phyloP scores from a whole-genome alignment of 2,797 vertebrate species.

The Lates japonicus region DNA sequence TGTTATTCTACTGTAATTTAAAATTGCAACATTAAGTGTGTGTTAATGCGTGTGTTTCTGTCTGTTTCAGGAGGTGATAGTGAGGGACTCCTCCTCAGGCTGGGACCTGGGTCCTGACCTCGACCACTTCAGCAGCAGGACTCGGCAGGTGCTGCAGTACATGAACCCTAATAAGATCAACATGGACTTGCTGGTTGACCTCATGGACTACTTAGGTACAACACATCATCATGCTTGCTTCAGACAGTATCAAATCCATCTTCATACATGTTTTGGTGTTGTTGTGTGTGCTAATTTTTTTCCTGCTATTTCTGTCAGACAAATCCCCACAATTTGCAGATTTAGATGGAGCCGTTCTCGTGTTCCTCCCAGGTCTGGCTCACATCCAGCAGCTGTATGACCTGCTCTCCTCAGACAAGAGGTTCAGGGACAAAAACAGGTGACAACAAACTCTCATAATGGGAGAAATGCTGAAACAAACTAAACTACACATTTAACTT shows the following conservation, averaged over 20 bases:
- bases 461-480: background rate
- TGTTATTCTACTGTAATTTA: background rate
- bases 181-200: conserved; percentile 93
- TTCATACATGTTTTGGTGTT: background rate
- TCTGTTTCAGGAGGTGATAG: conserved; percentile 88
- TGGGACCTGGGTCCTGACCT: conserved; percentile 88
- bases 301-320: conserved; percentile 79
- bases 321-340: conserved; percentile 90
- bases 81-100: conserved; percentile 81
- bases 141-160: conserved; percentile 91
- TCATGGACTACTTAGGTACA: conserved; percentile 92
- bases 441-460: conserved; percentile 43
- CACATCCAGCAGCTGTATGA: conserved; percentile 97
- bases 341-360: conserved; percentile 92
- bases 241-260: background rate
- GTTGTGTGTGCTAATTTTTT: background rate
- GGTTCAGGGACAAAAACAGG: conserved; percentile 92
- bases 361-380: conserved; percentile 96
- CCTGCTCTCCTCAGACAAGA: conserved; percentile 91
- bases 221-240: background rate
- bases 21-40: too few relatives aligned
- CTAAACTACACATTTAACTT: background rate
- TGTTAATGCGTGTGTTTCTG: background rate
- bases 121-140: conserved; percentile 92
- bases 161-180: conserved; percentile 99